Conservation (phyloP, 2,797 vertebrate species). For the Synaphobranchus kaupii region DNA sequence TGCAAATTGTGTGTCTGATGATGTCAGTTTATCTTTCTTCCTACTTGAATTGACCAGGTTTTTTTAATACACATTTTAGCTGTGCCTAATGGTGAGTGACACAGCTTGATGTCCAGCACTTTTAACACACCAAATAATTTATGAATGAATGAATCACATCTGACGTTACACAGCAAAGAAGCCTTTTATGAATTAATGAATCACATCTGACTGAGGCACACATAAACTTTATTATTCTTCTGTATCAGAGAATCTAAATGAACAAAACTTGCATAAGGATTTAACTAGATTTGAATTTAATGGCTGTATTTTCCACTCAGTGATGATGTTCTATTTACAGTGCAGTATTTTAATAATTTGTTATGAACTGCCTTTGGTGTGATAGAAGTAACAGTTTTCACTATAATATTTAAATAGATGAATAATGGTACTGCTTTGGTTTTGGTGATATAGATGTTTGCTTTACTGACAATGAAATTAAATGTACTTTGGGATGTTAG, state of each 20-base stretch:
- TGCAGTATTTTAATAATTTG: constrained; percentile 31
- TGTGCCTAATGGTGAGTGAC: not conserved
- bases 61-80: not conserved
- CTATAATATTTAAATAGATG: not conserved
- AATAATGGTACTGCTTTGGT: not conserved
- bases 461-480: not conserved
- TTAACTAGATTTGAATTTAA: constrained; percentile 19
- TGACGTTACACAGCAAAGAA: not conserved
- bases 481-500: not conserved
- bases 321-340: constrained; percentile 19
- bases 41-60: not conserved
- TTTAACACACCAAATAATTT: not conserved
- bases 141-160: constrained; percentile 20
- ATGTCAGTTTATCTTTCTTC: not conserved
- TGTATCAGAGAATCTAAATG: not conserved
- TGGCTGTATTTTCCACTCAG: constrained; percentile 6
- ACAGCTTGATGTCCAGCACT: not conserved
- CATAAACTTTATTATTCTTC: constrained; percentile 2
- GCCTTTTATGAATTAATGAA: constrained; percentile 22
- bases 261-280: constrained; percentile 1
- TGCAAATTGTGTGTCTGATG: not conserved
- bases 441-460: not conserved
- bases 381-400: constrained; percentile 8
- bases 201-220: constrained; percentile 1
- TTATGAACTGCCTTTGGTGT: constrained; percentile 27